phyloP scores from a whole-genome alignment of 2,797 vertebrate species.

The Ptychadena robeensis region DNA sequence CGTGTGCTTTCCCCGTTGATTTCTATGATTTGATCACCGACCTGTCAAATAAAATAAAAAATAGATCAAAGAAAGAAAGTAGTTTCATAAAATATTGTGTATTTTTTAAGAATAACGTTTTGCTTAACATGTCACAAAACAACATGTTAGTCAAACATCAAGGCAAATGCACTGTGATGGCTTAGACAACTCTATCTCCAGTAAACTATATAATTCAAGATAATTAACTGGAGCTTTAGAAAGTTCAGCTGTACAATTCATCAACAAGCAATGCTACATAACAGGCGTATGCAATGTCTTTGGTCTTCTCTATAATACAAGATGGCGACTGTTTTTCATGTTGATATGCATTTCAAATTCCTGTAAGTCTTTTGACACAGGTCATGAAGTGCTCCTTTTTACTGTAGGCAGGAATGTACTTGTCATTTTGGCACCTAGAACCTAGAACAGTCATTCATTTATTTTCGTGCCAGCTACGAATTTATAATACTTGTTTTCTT shows the following conservation, averaged over 20 bases:
- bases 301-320: not conserved
- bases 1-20: conserved; percentile 97
- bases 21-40: conserved; percentile 99
- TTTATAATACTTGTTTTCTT: no score
- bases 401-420: not conserved
- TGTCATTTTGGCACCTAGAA: no score
- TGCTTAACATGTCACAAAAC: conserved; percentile 63
- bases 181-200: conserved; percentile 62
- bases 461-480: no score
- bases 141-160: conserved; percentile 62
- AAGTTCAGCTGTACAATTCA: conserved; percentile 15
- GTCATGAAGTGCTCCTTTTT: not conserved
- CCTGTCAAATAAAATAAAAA: conserved; percentile 77
- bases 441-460: no score
- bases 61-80: conserved; percentile 68
- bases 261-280: conserved; percentile 26
- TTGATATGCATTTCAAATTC: not conserved
- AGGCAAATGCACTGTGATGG: conserved; percentile 66
- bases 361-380: not conserved
- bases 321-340: not conserved
- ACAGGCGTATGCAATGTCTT: not conserved
- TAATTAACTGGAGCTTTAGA: conserved; percentile 35
- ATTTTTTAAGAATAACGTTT: conserved; percentile 62
- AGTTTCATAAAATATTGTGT: conserved; percentile 63
- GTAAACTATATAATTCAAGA: conserved; percentile 61